Evolutionary conservation across 2,888 invertebrate species (phyloP).

Genomic region (Panzeria rudis): DNA sequence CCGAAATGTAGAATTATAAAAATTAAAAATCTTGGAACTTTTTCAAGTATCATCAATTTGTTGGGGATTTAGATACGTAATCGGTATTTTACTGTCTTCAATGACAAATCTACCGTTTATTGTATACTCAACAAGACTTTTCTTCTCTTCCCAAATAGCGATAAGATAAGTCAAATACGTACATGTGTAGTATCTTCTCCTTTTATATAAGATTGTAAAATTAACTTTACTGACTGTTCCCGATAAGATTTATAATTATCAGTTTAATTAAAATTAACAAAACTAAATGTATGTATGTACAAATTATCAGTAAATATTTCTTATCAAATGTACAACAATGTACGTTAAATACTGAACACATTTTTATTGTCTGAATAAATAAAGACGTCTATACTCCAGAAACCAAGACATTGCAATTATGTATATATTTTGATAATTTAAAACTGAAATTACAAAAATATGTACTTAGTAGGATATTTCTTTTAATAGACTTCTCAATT

Average conservation of each 20-base stretch:
- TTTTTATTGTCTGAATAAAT: neutral
- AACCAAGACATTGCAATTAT: no score
- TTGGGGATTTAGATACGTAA: neutral
- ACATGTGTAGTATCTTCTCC: neutral
- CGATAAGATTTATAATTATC: conserved; percentile 65
- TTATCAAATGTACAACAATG: neutral
- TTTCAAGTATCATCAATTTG: neutral
- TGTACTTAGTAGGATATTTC: no score
- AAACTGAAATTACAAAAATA: no score
- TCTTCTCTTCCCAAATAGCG: conserved; percentile 1
- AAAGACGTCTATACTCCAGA: no score
- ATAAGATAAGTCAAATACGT: conserved; percentile 41
- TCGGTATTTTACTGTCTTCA: conserved; percentile 11
- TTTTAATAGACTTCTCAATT: neutral
- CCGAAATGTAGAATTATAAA: neutral
- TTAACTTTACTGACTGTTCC: conserved; percentile 37
- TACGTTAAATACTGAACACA: neutral
- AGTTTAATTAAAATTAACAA: conserved; percentile 44
- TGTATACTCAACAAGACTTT: conserved; percentile 14
- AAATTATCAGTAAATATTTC: conserved; percentile 1
- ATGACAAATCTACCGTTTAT: conserved; percentile 32
- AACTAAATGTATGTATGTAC: neutral
- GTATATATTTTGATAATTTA: no score
- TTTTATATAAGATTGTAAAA: conserved; percentile 11
- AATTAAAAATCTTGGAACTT: neutral